A percentile compares a stretch with the other conserved stretches of the same genome.
These are phyloP conservation scores for Ptyas mucosa DNA, from an alignment of 2,113 vertebrate species.

Conservation along the genomic window DNA sequence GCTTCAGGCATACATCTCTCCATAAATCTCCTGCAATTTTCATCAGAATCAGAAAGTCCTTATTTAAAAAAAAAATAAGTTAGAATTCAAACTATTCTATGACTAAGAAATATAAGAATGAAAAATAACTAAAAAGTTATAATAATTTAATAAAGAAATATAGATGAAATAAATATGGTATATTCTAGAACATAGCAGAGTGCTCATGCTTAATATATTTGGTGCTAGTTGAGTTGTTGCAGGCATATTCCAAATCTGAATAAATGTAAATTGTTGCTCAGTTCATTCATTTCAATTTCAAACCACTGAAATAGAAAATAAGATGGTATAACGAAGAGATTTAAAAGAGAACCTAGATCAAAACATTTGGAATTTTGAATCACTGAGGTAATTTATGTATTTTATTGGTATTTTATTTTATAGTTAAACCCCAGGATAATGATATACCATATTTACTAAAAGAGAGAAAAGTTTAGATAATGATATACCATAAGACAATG, in stretches of 20 bases:
- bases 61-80: slow-evolving; percentile 32
- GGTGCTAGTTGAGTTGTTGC: not conserved
- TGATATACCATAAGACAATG: not conserved
- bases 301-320: not conserved
- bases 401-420: not conserved
- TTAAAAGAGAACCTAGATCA: not conserved
- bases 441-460: not conserved
- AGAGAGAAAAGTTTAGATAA: not conserved
- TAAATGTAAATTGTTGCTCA: not conserved
- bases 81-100: not conserved
- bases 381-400: not conserved
- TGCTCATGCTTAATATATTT: not conserved
- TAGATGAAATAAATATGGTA: not conserved
- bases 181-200: not conserved
- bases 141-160: not conserved
- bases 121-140: not conserved
- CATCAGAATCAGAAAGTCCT: slow-evolving; percentile 96
- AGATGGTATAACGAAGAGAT: not conserved
- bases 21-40: slow-evolving; percentile 96
- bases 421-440: not conserved
- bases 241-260: not conserved
- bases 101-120: not conserved
- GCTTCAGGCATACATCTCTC: slow-evolving; percentile 99
- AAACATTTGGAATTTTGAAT: not conserved
- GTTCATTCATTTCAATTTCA: not conserved